Conservation (phyloP, 1,140 invertebrate species). For the Mylabris phalerata region DNA sequence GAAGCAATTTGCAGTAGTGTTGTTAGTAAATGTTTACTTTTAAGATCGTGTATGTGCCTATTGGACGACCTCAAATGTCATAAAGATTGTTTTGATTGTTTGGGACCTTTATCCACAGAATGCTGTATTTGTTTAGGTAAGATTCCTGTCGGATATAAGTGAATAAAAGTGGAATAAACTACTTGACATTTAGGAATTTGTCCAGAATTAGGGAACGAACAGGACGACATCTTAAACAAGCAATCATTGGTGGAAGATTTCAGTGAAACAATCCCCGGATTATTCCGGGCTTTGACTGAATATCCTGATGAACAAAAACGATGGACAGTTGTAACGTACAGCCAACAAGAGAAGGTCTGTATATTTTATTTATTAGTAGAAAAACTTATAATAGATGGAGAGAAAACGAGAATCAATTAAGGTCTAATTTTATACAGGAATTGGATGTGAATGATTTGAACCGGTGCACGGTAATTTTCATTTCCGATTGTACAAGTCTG, state of each 20-base stretch:
- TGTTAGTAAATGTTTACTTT: conserved; percentile 89
- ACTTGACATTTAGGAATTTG: conserved; percentile 63
- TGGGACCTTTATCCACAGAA: conserved; percentile 77
- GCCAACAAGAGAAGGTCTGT: too few relatives aligned
- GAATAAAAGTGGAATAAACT: too few relatives aligned
- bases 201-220: conserved; percentile 70
- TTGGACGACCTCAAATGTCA: conserved; percentile 81
- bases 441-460: too few relatives aligned
- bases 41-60: conserved; percentile 87
- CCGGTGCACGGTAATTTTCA: conserved; percentile 76
- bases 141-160: too few relatives aligned
- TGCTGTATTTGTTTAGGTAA: conserved; percentile 89
- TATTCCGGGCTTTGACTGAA: conserved; percentile 72
- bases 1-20: conserved; percentile 82
- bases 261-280: conserved; percentile 65
- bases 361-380: too few relatives aligned
- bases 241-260: conserved; percentile 82
- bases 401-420: too few relatives aligned
- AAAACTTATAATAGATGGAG: too few relatives aligned
- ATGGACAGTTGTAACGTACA: conserved; percentile 67
- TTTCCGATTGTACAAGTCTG: conserved; percentile 79
- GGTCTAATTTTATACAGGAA: too few relatives aligned
- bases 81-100: conserved; percentile 80
- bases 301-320: conserved; percentile 63
- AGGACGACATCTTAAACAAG: conserved; percentile 55